These are phyloP conservation scores for Metellina segmentata DNA, from an alignment of 2,888 invertebrate species.

Conservation along the genomic window DNA sequence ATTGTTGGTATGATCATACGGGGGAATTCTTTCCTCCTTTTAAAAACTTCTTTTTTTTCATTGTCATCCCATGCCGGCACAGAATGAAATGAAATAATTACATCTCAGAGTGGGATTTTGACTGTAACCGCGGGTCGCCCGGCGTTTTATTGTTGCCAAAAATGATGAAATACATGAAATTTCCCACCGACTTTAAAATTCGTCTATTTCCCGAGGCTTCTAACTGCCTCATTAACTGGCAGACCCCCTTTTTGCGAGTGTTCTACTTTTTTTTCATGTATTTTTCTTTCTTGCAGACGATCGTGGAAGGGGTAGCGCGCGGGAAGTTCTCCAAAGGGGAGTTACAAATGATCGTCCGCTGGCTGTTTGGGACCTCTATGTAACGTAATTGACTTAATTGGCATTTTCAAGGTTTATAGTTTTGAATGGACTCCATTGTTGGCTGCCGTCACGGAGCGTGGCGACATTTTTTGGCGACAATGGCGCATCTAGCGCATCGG, in stretches of 20 bases:
- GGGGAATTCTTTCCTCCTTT: constrained; percentile 1
- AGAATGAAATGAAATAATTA: constrained; percentile 71
- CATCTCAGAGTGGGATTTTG: neutral
- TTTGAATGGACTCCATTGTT: constrained; percentile 73
- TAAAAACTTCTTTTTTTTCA: constrained; percentile 11
- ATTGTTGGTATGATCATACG: neutral
- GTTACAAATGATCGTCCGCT: constrained; percentile 62
- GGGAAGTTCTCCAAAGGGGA: neutral
- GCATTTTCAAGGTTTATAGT: constrained; percentile 75
- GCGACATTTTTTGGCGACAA: constrained; percentile 76
- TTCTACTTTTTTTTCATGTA: constrained; percentile 18
- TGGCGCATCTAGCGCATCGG: constrained; percentile 73
- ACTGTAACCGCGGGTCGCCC: constrained; percentile 27
- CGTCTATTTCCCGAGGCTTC: constrained; percentile 63
- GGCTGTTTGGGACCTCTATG: neutral
- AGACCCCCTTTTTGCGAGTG: constrained; percentile 36
- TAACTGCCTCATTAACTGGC: constrained; percentile 71
- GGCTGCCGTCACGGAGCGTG: constrained; percentile 69
- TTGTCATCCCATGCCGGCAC: neutral
- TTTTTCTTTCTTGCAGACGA: neutral
- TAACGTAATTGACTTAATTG: constrained; percentile 75
- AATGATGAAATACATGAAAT: constrained; percentile 66
- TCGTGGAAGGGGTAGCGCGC: constrained; percentile 9
- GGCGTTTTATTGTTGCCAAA: constrained; percentile 33
- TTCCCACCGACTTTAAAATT: constrained; percentile 67